Percentiles rank a stretch among this genome's conserved stretches.
Conservation (phyloP, 2,888 invertebrate genomes). For the Ephialtes manifestator region DNA sequence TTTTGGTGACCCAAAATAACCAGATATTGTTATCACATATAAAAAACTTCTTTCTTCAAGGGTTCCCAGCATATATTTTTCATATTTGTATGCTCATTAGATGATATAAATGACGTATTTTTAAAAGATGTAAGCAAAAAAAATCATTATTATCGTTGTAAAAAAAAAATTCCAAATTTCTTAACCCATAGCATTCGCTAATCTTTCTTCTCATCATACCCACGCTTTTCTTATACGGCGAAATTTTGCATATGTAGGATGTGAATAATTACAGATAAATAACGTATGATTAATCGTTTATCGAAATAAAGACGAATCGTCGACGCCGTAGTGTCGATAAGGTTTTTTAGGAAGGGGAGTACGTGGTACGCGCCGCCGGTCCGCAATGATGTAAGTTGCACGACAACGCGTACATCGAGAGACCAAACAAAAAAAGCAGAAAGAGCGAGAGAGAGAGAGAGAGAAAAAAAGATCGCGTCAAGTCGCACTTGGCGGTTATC, state of each 20-base stretch:
- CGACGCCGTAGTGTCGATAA: neutral
- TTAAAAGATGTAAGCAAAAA: neutral
- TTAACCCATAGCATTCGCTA: neutral
- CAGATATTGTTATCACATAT: no score
- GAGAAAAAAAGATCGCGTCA: conserved; percentile 15
- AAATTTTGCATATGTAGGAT: neutral
- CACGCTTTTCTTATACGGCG: neutral
- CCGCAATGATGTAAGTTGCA: conserved; percentile 11
- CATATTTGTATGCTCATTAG: no score
- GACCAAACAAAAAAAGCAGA: neutral
- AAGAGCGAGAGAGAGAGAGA: neutral
- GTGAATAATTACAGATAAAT: neutral
- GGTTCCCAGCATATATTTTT: no score
- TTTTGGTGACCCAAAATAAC: no score
- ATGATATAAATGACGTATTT: neutral
- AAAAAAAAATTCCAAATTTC: neutral
- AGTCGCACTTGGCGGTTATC: conserved; percentile 36
- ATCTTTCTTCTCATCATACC: neutral
- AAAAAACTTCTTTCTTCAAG: no score
- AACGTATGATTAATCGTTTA: neutral
- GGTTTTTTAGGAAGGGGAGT: neutral
- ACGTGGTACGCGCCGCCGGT: neutral
- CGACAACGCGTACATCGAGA: conserved; percentile 12
- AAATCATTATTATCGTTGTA: neutral
- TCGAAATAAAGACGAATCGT: conserved; percentile 13